Percentiles rank a stretch among this genome's conserved stretches.
phyloP scores from a whole-genome alignment of 2,797 vertebrate genomes.

The Bradypodion pumilum region DNA sequence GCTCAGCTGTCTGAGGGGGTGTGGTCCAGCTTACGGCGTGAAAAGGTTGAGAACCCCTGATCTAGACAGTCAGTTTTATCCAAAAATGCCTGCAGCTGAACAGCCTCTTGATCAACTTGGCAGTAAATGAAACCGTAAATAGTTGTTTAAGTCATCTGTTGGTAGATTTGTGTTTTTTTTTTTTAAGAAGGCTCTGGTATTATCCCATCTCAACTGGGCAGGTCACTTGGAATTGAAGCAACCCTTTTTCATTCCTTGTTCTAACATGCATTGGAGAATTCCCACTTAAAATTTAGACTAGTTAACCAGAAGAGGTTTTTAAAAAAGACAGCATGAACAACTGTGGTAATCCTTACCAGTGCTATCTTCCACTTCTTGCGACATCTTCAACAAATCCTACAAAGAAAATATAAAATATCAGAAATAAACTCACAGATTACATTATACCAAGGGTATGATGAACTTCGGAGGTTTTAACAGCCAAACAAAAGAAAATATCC shows the following conservation, averaged over 20 bases:
- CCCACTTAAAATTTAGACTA: neutral
- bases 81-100: no score
- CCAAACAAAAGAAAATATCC: neutral
- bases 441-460: constrained; percentile 15
- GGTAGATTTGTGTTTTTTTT: no score
- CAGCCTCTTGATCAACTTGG: no score
- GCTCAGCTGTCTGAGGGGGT: no score
- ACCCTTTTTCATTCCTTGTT: constrained; percentile 9
- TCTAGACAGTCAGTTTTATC: no score
- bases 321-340: neutral
- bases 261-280: neutral
- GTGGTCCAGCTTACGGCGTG: no score
- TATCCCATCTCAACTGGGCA: constrained; percentile 16
- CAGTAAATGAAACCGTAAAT: no score
- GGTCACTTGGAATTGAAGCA: constrained; percentile 21
- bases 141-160: no score
- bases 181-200: no score
- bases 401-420: constrained; percentile 40
- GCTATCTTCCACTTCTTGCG: constrained; percentile 61
- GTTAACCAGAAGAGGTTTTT: neutral
- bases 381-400: constrained; percentile 30
- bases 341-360: constrained; percentile 23
- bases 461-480: neutral
- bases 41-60: no score
- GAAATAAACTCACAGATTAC: neutral